These are phyloP conservation scores for Hemichromis elongatus DNA, from an alignment of 2,113 vertebrate genomes.

Conservation along the genomic window DNA sequence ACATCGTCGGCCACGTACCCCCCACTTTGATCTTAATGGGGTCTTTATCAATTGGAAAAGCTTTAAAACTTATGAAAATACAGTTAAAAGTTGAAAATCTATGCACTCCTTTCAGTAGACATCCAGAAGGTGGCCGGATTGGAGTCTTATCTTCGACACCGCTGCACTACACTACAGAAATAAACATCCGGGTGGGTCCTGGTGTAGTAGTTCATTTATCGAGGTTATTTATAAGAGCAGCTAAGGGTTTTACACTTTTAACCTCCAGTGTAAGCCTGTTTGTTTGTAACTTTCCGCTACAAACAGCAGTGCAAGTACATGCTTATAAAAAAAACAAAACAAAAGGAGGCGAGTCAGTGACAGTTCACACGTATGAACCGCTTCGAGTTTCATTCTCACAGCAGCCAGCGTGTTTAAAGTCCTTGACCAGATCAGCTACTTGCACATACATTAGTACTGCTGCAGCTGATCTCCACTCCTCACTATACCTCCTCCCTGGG, in stretches of 20 bases:
- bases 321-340: not conserved
- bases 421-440: not conserved
- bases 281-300: not conserved
- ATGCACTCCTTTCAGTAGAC: not conserved
- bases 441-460: not conserved
- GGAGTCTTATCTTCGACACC: not conserved
- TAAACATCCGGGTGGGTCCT: not conserved
- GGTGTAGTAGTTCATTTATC: not conserved
- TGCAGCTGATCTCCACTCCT: conserved; percentile 5
- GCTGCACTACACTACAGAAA: not conserved
- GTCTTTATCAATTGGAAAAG: not conserved
- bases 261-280: not conserved
- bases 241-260: not conserved
- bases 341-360: not conserved
- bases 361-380: not conserved
- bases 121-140: not conserved
- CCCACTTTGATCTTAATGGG: not conserved
- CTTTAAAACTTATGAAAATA: not conserved
- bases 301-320: not conserved
- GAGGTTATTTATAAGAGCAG: not conserved
- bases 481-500: not conserved
- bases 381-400: not conserved
- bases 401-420: not conserved
- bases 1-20: not conserved
- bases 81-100: not conserved